Evolutionary conservation across 2,888 invertebrate species (phyloP).

Genomic region (Oscheius sp.): DNA sequence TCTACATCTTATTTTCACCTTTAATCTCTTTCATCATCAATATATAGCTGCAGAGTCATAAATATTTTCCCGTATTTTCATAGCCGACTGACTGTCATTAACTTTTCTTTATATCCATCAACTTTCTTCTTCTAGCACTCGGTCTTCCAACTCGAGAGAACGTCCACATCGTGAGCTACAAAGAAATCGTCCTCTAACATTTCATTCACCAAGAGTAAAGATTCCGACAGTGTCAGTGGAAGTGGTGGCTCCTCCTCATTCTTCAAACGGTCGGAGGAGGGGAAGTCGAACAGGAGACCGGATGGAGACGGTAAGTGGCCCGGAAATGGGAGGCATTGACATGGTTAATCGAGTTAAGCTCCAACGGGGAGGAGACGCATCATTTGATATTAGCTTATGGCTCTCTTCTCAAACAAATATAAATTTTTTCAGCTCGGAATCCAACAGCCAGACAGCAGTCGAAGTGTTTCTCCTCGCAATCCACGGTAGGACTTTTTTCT

Average conservation of each 20-base stretch:
- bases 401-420: background rate
- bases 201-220: background rate
- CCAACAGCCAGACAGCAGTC: conserved; percentile 13
- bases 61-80: background rate
- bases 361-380: too few relatives aligned
- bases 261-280: background rate
- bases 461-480: conserved; percentile 15
- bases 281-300: conserved; percentile 18
- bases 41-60: conserved; percentile 13
- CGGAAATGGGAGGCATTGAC: conserved; percentile 1
- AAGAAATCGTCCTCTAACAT: conserved; percentile 19
- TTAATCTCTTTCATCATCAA: too few relatives aligned
- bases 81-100: too few relatives aligned
- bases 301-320: conserved; percentile 21
- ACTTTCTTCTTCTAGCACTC: conserved; percentile 9
- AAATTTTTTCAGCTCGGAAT: conserved; percentile 3
- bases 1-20: too few relatives aligned
- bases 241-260: background rate
- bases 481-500: conserved; percentile 19
- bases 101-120: too few relatives aligned
- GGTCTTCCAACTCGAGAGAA: conserved; percentile 15
- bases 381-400: background rate
- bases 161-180: conserved; percentile 18
- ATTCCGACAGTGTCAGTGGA: conserved; percentile 11
- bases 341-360: background rate